Evolutionary conservation across 2,113 vertebrate genomes (phyloP).

Genomic region (Marcusenius ussheri): DNA sequence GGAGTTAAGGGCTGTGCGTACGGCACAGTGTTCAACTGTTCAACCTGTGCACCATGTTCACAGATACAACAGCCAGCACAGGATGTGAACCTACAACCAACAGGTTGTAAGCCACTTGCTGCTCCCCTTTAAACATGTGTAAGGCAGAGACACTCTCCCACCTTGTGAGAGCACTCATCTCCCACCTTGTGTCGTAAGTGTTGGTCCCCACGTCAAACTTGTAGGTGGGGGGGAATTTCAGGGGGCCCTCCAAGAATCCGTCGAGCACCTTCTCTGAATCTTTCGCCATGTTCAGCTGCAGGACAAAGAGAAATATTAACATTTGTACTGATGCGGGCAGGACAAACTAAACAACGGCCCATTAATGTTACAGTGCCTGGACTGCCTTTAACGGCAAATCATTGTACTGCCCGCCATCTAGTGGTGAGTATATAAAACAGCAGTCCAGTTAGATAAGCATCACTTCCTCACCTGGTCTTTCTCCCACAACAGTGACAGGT

Average conservation of each 20-base stretch:
- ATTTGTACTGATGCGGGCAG: neutral
- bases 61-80: neutral
- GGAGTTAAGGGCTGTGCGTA: neutral
- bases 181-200: conserved; percentile 91
- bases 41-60: neutral
- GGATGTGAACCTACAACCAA: neutral
- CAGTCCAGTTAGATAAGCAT: neutral
- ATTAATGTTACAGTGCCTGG: neutral
- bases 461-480: conserved; percentile 82
- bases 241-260: conserved; percentile 83
- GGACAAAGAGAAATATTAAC: conserved; percentile 13
- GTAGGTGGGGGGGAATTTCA: conserved; percentile 94
- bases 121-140: no score
- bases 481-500: conserved; percentile 87
- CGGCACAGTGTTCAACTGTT: neutral
- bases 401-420: neutral
- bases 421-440: neutral
- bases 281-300: conserved; percentile 92
- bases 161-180: no score
- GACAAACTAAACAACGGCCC: neutral
- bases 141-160: no score
- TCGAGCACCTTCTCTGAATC: conserved; percentile 79
- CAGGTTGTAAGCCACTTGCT: neutral
- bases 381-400: neutral
- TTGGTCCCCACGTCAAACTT: conserved; percentile 97